Conservation (phyloP, 2,888 invertebrate species). For the Leptopterna dolabrata region DNA sequence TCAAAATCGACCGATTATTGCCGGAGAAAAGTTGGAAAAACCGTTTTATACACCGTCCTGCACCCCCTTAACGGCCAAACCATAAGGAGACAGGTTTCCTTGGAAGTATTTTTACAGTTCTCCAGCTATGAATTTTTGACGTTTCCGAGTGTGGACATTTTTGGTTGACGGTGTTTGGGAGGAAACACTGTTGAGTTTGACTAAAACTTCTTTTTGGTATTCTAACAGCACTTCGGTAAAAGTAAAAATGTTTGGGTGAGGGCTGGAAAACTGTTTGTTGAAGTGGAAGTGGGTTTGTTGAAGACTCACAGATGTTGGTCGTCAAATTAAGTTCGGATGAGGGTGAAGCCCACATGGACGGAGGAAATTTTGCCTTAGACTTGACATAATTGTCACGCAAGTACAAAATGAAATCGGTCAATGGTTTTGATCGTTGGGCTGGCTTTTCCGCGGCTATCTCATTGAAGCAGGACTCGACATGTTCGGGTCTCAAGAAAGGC, state of each 20-base stretch:
- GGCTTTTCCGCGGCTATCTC: too few species aligned
- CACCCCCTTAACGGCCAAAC: background rate
- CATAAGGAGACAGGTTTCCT: background rate
- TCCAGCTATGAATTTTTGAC: background rate
- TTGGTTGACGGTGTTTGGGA: background rate
- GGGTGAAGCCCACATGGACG: background rate
- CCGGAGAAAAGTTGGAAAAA: too few species aligned
- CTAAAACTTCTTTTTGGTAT: background rate
- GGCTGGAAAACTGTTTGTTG: background rate
- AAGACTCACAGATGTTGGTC: background rate
- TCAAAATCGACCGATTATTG: too few species aligned
- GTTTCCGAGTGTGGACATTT: background rate
- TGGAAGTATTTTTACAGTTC: conserved; percentile 18
- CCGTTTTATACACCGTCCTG: too few species aligned
- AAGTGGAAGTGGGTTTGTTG: background rate
- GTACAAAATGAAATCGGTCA: too few species aligned
- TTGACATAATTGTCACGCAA: too few species aligned
- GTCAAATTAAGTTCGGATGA: background rate
- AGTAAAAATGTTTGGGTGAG: background rate
- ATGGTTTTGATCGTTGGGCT: too few species aligned
- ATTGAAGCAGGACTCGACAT: too few species aligned
- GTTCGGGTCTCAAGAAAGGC: too few species aligned
- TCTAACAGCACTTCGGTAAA: conserved; percentile 8
- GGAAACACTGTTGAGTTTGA: background rate
- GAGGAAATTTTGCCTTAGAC: background rate